Conservation (phyloP, 2,797 vertebrate species). For the Crypturellus tataupa region DNA sequence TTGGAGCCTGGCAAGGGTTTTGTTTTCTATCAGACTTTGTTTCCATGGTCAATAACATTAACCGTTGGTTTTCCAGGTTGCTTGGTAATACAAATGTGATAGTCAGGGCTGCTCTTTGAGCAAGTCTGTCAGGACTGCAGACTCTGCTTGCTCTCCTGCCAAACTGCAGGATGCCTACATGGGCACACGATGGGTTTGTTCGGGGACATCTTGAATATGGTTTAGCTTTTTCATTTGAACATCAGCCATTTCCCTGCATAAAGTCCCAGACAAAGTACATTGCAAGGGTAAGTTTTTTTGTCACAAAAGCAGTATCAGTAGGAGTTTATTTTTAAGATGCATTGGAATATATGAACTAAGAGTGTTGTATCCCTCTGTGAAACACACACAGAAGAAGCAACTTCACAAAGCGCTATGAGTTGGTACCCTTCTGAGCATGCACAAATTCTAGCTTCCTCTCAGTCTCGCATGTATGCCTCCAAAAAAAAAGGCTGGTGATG, state of each 20-base stretch:
- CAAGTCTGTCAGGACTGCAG: not conserved
- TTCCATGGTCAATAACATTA: not conserved
- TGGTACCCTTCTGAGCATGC: not conserved
- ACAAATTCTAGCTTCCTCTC: not conserved
- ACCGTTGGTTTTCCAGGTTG: not conserved
- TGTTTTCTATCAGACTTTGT: not conserved
- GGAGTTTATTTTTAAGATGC: not conserved
- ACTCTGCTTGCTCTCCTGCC: not conserved
- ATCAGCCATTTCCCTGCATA: not conserved
- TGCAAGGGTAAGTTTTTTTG: not conserved
- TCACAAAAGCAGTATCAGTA: not conserved
- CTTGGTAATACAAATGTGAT: not conserved
- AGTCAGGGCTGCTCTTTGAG: not conserved
- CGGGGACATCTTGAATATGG: not conserved
- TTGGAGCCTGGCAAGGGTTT: not conserved
- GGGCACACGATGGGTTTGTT: rapidly evolving
- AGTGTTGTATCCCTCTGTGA: not conserved
- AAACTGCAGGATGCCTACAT: not conserved
- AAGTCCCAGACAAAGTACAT: not conserved
- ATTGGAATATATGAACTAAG: not conserved
- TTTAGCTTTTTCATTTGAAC: not conserved
- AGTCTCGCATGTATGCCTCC: not conserved
- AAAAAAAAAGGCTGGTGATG: not conserved
- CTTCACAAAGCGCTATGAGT: not conserved
- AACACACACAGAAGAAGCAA: not conserved